Evolutionary conservation across 2,797 vertebrate genomes (phyloP), one percentile per base, ranked within the genome.

Genomic region (Calcarius lapponicus): DNA sequence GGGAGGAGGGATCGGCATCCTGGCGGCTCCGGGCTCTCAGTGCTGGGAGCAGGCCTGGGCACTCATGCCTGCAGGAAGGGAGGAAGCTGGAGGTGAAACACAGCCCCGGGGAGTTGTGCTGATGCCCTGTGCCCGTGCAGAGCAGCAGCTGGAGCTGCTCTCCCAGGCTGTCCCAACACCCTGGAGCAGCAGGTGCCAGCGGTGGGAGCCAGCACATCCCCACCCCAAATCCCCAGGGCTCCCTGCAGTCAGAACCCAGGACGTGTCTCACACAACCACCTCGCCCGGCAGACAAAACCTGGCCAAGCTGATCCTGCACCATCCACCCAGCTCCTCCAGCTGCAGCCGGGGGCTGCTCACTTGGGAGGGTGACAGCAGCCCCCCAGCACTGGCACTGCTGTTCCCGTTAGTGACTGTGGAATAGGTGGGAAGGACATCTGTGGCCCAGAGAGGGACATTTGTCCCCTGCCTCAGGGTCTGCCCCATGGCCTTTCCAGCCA

Each of bases 1-100:
- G 32, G 98, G 98, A 45, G 99, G 99, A 95, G 99, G 99, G 96
- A 98, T 98, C 26, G 99, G 99, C 99, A 99, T 99, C 97, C 96
- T 99, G 98, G 96, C 8, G 86, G 94, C 96, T 96, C 96, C 32
- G 43, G 82, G 28, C 6, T 42, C 93, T 97, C 97, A 98, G 97
- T 88, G 97, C 97, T 90, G 92, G 80, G 84, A 95, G 72, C 95
- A 91, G 92, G 80, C 96, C 96, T 79, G 96, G 97, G 96, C 97
- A 96, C 97, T 96, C 97, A 91, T 97, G 98, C 98, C 98, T 98
- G 97, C 2, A 57, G 96, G 80, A 78, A 82, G 60, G 65, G 71
- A 88, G 94, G 94, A 75, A 91, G 80, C 50, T 2, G 0, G 53
- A 0, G 1, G 45, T 50, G 48, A 75, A 57, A 57, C 36, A 22